Conservation (phyloP, 2,113 vertebrate genomes). For the Rhombomys opimus region DNA sequence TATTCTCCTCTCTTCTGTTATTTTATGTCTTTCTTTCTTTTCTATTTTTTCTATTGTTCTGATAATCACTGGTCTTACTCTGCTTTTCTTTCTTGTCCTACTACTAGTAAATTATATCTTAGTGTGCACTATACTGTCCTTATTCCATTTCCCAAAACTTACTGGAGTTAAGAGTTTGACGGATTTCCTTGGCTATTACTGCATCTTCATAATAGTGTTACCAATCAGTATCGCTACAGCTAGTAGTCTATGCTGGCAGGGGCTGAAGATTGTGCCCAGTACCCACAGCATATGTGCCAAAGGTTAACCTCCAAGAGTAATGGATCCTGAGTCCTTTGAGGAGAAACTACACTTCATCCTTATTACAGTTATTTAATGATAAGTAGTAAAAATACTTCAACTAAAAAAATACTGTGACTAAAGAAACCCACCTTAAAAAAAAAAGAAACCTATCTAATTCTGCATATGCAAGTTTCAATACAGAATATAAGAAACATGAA, state of each 20-base stretch:
- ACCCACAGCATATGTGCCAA: background rate
- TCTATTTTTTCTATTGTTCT: background rate
- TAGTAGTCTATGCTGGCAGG: background rate
- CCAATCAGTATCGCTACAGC: background rate
- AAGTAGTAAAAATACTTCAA: background rate
- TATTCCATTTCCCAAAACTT: background rate
- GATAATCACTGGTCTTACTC: background rate
- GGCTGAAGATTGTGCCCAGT: background rate
- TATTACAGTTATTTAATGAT: background rate
- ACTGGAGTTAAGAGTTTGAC: background rate
- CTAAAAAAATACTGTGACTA: background rate
- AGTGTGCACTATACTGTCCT: background rate
- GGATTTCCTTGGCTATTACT: background rate
- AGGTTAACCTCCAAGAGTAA: background rate
- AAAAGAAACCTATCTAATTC: background rate
- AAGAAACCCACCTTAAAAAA: background rate
- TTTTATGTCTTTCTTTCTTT: background rate
- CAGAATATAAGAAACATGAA: background rate
- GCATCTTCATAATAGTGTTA: background rate
- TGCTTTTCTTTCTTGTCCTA: background rate
- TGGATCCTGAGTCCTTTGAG: background rate
- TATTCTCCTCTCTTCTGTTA: background rate
- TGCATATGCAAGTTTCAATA: background rate
- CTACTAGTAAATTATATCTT: background rate
- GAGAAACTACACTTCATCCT: background rate